Conservation (phyloP, 1,140 invertebrate species). For the Drosophila mojavensis region DNA sequence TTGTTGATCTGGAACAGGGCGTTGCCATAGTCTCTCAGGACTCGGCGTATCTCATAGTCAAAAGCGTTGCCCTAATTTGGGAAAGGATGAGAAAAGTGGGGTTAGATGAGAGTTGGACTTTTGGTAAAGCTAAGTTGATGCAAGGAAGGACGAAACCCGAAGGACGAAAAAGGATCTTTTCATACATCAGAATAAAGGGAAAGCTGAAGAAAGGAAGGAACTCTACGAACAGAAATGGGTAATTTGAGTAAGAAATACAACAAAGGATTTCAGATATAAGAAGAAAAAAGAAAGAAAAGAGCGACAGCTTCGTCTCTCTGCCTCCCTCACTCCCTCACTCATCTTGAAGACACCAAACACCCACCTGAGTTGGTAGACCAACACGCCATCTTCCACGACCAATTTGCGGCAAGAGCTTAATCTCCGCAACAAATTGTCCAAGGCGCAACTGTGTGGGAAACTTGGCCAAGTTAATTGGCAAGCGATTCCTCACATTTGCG, state of each 20-base stretch:
- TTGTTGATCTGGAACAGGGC: constrained; percentile 69
- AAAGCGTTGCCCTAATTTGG: constrained; percentile 45
- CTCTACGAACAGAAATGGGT: no score
- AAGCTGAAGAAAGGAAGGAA: no score
- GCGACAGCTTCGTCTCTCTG: no score
- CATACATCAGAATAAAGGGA: no score
- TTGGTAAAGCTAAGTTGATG: no score
- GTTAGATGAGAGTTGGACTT: no score
- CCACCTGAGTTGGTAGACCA: constrained; percentile 20
- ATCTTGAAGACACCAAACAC: not conserved
- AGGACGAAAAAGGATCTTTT: no score
- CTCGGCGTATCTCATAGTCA: constrained; percentile 32
- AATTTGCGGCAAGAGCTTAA: constrained; percentile 44
- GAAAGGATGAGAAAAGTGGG: not conserved
- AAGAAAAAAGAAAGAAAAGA: no score
- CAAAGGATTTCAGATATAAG: no score
- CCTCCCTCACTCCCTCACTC: no score
- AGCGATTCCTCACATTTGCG: constrained; percentile 25
- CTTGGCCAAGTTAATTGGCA: constrained; percentile 47
- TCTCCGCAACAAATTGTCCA: constrained; percentile 62
- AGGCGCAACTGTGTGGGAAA: constrained; percentile 67
- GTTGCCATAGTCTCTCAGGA: constrained; percentile 43
- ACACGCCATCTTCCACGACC: constrained; percentile 53
- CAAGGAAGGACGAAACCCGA: no score
- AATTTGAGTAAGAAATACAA: no score